Base-by-base conservation (phyloP, 2,113 vertebrate species). In the Daphoenositta chrysoptera region DNA sequence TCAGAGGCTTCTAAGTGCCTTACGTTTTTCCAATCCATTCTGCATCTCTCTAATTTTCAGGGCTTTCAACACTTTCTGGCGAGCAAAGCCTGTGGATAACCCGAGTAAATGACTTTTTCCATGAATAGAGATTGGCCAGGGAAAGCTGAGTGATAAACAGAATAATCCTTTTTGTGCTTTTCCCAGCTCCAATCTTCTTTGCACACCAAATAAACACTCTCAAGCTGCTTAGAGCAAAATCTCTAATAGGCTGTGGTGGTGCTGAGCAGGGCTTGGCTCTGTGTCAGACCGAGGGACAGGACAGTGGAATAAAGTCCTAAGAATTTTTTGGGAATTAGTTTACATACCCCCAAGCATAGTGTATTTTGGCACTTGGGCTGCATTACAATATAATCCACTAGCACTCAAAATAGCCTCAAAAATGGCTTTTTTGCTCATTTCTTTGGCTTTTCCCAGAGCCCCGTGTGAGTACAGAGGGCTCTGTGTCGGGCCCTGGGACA, bases 201-300 rank as follows among this genome's bases (percentile, higher is more conserved):
- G 95, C 96, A 97, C 96, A 97, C 95, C 97, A 97, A 96, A 97
- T 97, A 97, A 97, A 97, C 97, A 96, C 95, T 97, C 94, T 92
- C 96, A 97, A 97, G 95, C 97, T 96, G 96, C 96, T 97, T 95
- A 97, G 94, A 96, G 96, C 94, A 94, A 96, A 97, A 96, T 95
- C 96, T 97, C 83, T 93, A 93, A 94, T 89, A 95, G 95, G 92
- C 95, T 83, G 92, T 56, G 89, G 94, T 95, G 40, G 95, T 95
- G 44, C 88, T 95, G 92, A 75, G 93, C 94, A 68, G 87, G 79
- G 92, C 77, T 95, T 94, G 96, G 97, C 95, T 95, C 86, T 21
- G 53, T 66, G 80, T 92, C 93, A 97, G 90, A 57, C 14, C 3
- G 44, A 83, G 83, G 95, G 93, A 90, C 96, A 97, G 94, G 94